Conservation (phyloP, 2,888 invertebrate species). For the Cotesia congregata region DNA sequence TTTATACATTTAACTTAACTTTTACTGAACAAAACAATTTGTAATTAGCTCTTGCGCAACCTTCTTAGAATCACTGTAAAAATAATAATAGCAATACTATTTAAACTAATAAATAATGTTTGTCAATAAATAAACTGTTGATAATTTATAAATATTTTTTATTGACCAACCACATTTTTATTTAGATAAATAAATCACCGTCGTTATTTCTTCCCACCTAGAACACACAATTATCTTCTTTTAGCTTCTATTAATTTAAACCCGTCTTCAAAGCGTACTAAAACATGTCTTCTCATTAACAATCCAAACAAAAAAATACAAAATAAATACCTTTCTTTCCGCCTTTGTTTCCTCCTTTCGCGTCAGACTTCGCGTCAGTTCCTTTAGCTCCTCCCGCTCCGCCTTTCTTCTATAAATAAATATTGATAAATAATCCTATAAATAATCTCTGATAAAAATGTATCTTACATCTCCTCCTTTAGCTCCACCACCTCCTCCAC, state of each 20-base stretch:
- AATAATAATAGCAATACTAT: not conserved
- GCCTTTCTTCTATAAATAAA: constrained; percentile 49
- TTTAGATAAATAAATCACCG: not conserved
- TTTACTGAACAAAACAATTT: constrained; percentile 13
- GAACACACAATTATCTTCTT: constrained; percentile 41
- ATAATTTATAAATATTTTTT: not conserved
- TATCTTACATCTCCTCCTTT: constrained; percentile 55
- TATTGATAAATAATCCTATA: constrained; percentile 1
- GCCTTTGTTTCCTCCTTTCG: constrained; percentile 52
- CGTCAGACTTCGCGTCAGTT: constrained; percentile 47
- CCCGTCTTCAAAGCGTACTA: constrained; percentile 50
- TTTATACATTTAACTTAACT: not conserved
- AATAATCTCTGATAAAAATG: constrained; percentile 24
- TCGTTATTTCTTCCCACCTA: constrained; percentile 52
- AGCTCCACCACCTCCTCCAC: constrained; percentile 50
- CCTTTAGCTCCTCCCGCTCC: constrained; percentile 47
- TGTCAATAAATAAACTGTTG: not conserved
- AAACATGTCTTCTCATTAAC: not conserved
- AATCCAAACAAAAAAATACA: constrained; percentile 38
- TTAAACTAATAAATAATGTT: not conserved
- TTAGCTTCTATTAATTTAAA: constrained; percentile 36
- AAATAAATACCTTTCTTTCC: constrained; percentile 51
- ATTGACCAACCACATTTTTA: not conserved
- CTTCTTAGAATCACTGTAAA: not conserved
- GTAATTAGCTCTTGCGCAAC: not conserved